phyloP scores from a whole-genome alignment of 2,888 invertebrate genomes.

The Acleris sparsana region DNA sequence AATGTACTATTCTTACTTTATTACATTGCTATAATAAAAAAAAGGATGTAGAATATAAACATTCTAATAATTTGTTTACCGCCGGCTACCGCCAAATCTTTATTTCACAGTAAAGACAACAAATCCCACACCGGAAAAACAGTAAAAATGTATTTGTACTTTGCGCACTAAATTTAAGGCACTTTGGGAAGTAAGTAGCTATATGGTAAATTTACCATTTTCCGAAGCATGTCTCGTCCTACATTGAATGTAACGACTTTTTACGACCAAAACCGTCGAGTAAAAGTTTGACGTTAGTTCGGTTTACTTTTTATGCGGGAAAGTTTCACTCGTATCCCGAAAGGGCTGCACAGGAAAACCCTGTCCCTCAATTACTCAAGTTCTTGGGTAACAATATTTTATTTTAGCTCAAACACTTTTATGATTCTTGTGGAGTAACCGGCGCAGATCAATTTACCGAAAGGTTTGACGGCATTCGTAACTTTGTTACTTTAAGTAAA shows the following conservation, averaged over 20 bases:
- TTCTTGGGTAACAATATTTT: constrained; percentile 27
- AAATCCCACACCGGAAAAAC: no score
- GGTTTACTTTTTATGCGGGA: constrained; percentile 30
- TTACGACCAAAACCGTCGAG: constrained; percentile 13
- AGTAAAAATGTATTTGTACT: no score
- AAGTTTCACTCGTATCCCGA: constrained; percentile 25
- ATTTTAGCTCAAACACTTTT: constrained; percentile 24
- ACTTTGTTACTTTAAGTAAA: constrained; percentile 19
- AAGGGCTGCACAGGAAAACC: constrained; percentile 29
- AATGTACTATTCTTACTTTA: no score
- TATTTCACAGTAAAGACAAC: no score
- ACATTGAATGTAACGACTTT: constrained; percentile 5
- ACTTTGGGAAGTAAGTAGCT: neutral
- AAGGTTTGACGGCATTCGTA: constrained; percentile 11
- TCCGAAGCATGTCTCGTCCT: constrained; percentile 1
- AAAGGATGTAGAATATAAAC: no score
- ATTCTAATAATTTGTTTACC: no score
- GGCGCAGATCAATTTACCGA: constrained; percentile 13
- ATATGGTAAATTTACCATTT: neutral
- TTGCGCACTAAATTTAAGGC: neutral
- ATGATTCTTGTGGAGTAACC: constrained; percentile 20
- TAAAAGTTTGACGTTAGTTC: constrained; percentile 29
- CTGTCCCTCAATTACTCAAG: constrained; percentile 23
- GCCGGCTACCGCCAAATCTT: no score
- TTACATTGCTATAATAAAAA: no score